Evolutionary conservation across 2,113 vertebrate species (phyloP).

Genomic region (Mormyrus lacerda): DNA sequence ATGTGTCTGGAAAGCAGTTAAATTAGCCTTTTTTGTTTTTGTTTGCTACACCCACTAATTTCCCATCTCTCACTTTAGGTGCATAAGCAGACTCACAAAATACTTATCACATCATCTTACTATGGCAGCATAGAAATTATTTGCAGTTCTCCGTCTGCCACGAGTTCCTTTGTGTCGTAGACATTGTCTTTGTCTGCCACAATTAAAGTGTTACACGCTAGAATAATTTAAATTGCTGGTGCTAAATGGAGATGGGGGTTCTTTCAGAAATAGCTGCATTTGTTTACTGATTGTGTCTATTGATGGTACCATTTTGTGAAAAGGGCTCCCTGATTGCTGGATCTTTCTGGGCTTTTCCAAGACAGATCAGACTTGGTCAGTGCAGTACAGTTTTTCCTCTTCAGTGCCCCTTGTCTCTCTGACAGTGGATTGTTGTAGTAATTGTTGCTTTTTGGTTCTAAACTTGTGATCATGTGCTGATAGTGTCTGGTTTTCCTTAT

Average conservation of each 20-base stretch:
- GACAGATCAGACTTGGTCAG: constrained; percentile 35
- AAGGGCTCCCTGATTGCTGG: constrained; percentile 64
- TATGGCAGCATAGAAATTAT: constrained; percentile 75
- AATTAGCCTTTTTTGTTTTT: constrained; percentile 34
- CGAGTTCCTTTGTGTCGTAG: constrained; percentile 80
- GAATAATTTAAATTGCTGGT: constrained; percentile 88
- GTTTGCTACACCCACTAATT: constrained; percentile 61
- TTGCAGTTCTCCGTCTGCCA: constrained; percentile 76
- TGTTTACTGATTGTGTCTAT: constrained; percentile 81
- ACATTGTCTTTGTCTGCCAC: constrained; percentile 91
- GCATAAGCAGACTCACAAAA: constrained; percentile 66
- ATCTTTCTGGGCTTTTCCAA: constrained; percentile 30
- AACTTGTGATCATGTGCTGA: constrained; percentile 31
- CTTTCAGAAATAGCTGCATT: constrained; percentile 74
- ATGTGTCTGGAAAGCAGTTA: constrained; percentile 9
- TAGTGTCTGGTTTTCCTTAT: not conserved
- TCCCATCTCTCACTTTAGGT: constrained; percentile 66
- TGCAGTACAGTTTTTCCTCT: constrained; percentile 49
- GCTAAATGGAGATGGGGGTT: constrained; percentile 72
- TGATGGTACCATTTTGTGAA: constrained; percentile 77
- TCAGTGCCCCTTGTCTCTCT: constrained; percentile 53
- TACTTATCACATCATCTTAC: constrained; percentile 76
- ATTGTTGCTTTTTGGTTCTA: constrained; percentile 39
- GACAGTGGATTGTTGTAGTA: constrained; percentile 37
- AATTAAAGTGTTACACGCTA: constrained; percentile 94